Evolutionary conservation across 2,888 invertebrate genomes (phyloP).

Genomic region (Lomographa bimaculata): DNA sequence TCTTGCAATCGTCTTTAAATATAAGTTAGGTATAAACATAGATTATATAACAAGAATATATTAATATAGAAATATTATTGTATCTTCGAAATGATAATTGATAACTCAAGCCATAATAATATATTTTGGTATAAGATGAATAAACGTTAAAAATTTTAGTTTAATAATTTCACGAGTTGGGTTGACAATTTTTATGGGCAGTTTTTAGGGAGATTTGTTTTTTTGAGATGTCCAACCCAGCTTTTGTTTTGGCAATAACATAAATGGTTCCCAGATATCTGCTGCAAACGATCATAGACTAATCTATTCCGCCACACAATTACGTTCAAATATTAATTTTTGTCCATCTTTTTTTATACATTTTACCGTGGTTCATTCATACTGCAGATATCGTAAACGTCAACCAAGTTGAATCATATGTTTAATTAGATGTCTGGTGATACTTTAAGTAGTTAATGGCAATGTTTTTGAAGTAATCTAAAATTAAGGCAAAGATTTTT

Average conservation of each 20-base stretch:
- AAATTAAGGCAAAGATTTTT: conserved; percentile 52
- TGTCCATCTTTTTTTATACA: too few relatives aligned
- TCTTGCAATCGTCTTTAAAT: conserved; percentile 74
- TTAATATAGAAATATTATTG: conserved; percentile 70
- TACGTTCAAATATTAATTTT: too few relatives aligned
- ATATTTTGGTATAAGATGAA: conserved; percentile 81
- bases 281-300: too few relatives aligned
- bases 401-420: too few relatives aligned
- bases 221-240: conserved; percentile 47
- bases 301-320: too few relatives aligned
- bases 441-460: conserved; percentile 11
- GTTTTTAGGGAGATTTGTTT: conserved; percentile 11
- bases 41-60: conserved; percentile 67
- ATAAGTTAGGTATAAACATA: conserved; percentile 72
- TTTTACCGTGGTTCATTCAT: too few relatives aligned
- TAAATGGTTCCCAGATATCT: conserved; percentile 1
- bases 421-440: background rate
- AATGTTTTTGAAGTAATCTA: conserved; percentile 35
- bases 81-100: conserved; percentile 76
- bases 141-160: conserved; percentile 63
- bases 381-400: too few relatives aligned
- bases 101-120: conserved; percentile 81
- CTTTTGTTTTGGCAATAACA: conserved; percentile 29
- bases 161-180: conserved; percentile 53
- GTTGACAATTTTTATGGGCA: conserved; percentile 41